Base-by-base conservation (phyloP, 2,113 vertebrate genomes). In the Heloderma charlesbogerti region DNA sequence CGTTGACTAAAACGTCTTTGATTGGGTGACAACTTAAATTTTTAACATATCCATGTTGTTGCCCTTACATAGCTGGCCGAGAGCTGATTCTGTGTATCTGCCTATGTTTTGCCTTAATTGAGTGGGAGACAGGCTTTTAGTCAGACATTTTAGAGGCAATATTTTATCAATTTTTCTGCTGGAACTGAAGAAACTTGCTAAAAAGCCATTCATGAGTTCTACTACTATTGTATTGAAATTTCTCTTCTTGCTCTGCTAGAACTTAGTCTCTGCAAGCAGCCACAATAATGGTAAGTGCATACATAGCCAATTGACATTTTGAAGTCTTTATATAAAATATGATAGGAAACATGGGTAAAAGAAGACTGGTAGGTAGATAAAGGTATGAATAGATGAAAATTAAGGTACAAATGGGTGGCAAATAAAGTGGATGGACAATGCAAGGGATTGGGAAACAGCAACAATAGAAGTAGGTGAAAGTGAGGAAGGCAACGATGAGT, bases 81-180 rank as follows among this genome's bases (percentile, higher is more conserved):
- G 66, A 71, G 90, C 89, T 87, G 20, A 16, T 69, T 94, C 82
- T 92, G 20, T 78, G 80, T 67, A 91, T 90, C 57, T 92, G 9
- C 8, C 0, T 51, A 87, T 74, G 60, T 31, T 20, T 85, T 87
- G 31, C 40, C 63, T 78, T 78, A 67, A 37, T 88, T 94, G 29
- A 79, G 60, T 82, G 60, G 91, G 88, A 60, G 3, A 88, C 69
- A 54, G 84, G 60, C 31, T 92, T 89, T 63, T 83, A 89, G 48
- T 85, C 8, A 75, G 93, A 4, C 12, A 54, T n/a, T 34, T 87
- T 54, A 89, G 84, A 71, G 51, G 67, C 37, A 89, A 75, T 60
- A 8, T 91, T 90, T 83, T 92, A 88, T 18, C 7, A 40, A 40
- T 8, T 1, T 9, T 92, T 8, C 25, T 91, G 82, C 37, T 54